phyloP scores from a whole-genome alignment of 2,797 vertebrate species.

The Rhinophrynus dorsalis region DNA sequence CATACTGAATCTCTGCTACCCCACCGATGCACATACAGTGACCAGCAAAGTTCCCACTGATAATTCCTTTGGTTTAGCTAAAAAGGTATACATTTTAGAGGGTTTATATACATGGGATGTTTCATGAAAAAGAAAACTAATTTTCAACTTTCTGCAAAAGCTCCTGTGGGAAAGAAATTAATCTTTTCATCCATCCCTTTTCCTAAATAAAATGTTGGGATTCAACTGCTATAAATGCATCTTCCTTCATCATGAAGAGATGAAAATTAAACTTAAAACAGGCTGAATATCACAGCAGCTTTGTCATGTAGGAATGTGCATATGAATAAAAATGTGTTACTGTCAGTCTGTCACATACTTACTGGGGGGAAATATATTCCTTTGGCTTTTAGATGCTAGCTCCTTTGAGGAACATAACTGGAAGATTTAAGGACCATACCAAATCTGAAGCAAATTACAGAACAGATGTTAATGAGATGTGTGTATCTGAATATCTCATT shows the following conservation, averaged over 20 bases:
- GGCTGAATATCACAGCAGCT: not conserved
- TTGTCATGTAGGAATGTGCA: slow-evolving; percentile 32
- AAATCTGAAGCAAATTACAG: slow-evolving; percentile 48
- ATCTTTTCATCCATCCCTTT: too few species aligned
- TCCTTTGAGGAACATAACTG: slow-evolving; percentile 48
- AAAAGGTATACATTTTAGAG: too few species aligned
- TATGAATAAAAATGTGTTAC: slow-evolving; percentile 30
- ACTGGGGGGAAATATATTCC: slow-evolving; percentile 19
- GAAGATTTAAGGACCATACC: slow-evolving; percentile 44
- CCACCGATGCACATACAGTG: too few species aligned
- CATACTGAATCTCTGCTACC: too few species aligned
- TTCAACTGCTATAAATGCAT: slow-evolving; percentile 12
- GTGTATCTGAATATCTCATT: slow-evolving; percentile 45
- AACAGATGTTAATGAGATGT: slow-evolving; percentile 50
- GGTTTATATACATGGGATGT: too few species aligned
- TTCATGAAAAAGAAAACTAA: too few species aligned
- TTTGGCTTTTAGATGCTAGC: slow-evolving; percentile 36
- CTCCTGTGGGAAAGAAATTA: too few species aligned
- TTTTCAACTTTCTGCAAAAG: too few species aligned
- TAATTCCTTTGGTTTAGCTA: too few species aligned
- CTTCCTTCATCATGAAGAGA: slow-evolving; percentile 13
- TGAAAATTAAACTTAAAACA: slow-evolving; percentile 6
- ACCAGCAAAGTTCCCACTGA: too few species aligned
- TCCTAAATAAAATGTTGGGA: not conserved
- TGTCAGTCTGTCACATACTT: not conserved